Percentiles rank a stretch among this genome's conserved stretches.
phyloP scores from a whole-genome alignment of 2,113 vertebrate genomes.

The Bubalus kerabau region DNA sequence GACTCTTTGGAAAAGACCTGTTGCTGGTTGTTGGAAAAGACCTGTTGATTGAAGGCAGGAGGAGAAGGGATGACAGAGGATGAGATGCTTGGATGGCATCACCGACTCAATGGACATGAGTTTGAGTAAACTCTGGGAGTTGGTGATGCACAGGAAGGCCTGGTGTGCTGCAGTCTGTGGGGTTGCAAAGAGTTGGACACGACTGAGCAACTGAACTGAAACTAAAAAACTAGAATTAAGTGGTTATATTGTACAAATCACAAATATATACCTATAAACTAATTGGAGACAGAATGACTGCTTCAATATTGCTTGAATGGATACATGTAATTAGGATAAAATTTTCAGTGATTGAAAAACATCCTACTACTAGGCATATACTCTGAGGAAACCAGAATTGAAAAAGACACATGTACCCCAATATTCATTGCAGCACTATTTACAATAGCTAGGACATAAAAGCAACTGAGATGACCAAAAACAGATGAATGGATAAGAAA shows the following conservation, averaged over 20 bases:
- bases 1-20: not conserved
- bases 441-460: not conserved
- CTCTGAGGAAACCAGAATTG: not conserved
- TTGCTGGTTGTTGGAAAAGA: not conserved
- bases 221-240: not conserved
- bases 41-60: not conserved
- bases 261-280: not conserved
- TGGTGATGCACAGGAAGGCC: not conserved
- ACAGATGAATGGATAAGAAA: not conserved
- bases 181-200: not conserved
- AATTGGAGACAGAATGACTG: not conserved
- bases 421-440: not conserved
- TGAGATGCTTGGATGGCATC: not conserved
- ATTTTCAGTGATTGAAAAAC: not conserved
- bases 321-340: not conserved
- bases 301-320: not conserved
- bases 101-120: not conserved
- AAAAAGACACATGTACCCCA: not conserved
- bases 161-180: fast-evolving
- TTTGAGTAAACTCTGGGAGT: not conserved
- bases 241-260: not conserved
- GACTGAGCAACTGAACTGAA: not conserved
- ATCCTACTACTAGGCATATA: not conserved
- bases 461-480: not conserved
- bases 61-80: not conserved